Evolutionary conservation across 2,113 vertebrate genomes (phyloP), one percentile per base, ranked within the genome.

Genomic region (Semnornis frantzii): DNA sequence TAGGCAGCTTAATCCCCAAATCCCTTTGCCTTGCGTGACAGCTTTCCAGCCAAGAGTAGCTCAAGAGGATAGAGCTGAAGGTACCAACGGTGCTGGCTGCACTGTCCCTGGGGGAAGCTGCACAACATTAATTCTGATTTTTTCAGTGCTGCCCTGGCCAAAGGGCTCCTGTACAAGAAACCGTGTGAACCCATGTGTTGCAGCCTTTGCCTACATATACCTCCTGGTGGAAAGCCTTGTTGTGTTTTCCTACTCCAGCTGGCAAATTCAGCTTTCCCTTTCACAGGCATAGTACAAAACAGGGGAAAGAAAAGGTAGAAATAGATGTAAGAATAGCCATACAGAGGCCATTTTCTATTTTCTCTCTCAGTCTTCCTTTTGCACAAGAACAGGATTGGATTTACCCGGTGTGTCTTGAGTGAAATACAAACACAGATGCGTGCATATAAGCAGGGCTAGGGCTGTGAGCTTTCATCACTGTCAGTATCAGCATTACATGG

Each of bases 1-100:
- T 27, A 54, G 90, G 78, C 68, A 91, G 71, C 77, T 92, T 91
- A 87, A 82, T 82, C 87, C 86, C 50, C 50, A 95, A 94, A 95
- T 80, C 73, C 72, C 44, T 79, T 80, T 91, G 70, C 72, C 34
- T 70, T 44, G 46, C 25, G 0, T 69, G 87, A 93, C 87, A 89
- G 54, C 80, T 39, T 78, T 59, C 84, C 65, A 78, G 72, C 14
- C 15, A 25, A 62, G 81, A 89, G 69, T 5, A 6, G 70, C 77
- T 77, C 74, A 78, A 58, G 20, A 76, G 72, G 62, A 54, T 8
- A 54, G 62, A 91, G 55, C 31, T 2, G 10, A 85, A 86, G 44
- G 76, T 31, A 39, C 33, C 6, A 5, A 34, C 2, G 2, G 52
- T 4, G 3, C n/a, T 31, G 72, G 28, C 52, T 50, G 25, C 59